Evolutionary conservation across 1,140 invertebrate genomes (phyloP).

Genomic region (Asobara japonica): DNA sequence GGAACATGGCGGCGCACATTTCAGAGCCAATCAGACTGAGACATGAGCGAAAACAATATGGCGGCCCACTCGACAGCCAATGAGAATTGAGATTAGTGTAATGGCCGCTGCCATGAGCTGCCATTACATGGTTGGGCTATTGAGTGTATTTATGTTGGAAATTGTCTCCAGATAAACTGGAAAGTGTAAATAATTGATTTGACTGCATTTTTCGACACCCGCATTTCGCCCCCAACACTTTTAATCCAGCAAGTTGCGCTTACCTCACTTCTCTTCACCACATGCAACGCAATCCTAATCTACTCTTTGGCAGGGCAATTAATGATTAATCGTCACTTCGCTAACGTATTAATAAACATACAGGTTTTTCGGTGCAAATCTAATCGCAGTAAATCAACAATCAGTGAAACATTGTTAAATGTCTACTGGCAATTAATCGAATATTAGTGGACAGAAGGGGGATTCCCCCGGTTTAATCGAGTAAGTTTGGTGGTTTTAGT

Average conservation of each 20-base stretch:
- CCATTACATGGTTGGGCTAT: too few species aligned
- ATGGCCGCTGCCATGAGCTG: too few species aligned
- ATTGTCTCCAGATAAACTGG: too few species aligned
- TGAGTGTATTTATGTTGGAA: too few species aligned
- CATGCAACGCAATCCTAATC: not conserved
- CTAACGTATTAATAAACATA: constrained; percentile 40
- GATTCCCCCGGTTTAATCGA: not conserved
- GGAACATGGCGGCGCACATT: too few species aligned
- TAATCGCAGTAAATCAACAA: constrained; percentile 3
- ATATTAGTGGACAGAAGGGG: not conserved
- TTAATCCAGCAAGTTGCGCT: not conserved
- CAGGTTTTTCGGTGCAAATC: constrained; percentile 39
- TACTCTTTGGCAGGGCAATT: not conserved
- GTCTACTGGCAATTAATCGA: not conserved
- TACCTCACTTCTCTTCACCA: not conserved
- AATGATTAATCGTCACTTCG: not conserved
- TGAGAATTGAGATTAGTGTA: too few species aligned
- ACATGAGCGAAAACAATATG: too few species aligned
- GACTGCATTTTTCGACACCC: too few species aligned
- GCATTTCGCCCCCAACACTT: too few species aligned
- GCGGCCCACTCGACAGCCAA: too few species aligned
- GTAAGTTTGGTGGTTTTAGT: constrained; percentile 6
- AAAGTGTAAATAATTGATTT: too few species aligned
- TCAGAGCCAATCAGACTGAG: too few species aligned
- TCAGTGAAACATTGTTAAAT: not conserved